Conservation (phyloP, 2,797 vertebrate species). For the Pristis pectinata region DNA sequence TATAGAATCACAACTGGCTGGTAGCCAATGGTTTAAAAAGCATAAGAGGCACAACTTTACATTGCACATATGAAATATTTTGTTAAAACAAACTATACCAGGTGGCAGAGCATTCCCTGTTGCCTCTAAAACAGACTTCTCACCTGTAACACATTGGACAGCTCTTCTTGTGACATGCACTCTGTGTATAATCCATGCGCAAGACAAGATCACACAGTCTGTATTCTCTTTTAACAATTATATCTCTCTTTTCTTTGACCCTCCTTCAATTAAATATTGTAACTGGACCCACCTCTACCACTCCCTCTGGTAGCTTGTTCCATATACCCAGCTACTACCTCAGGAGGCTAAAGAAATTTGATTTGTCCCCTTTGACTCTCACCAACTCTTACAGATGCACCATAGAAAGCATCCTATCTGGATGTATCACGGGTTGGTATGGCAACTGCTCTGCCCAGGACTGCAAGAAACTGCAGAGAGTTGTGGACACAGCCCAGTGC, state of each 20-base stretch:
- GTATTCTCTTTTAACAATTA: not conserved
- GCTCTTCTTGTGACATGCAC: not conserved
- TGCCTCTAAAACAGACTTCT: not conserved
- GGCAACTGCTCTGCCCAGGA: too few relatives aligned
- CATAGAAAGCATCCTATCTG: too few relatives aligned
- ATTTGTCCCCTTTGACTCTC: too few relatives aligned
- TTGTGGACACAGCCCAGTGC: too few relatives aligned
- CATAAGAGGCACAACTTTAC: not conserved
- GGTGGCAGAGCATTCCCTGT: not conserved
- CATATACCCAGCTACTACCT: too few relatives aligned
- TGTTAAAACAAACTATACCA: not conserved
- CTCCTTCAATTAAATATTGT: too few relatives aligned
- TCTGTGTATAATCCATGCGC: not conserved
- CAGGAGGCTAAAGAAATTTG: too few relatives aligned
- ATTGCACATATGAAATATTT: not conserved
- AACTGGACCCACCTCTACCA: too few relatives aligned
- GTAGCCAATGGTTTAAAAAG: not conserved
- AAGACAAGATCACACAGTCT: not conserved
- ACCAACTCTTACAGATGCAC: too few relatives aligned
- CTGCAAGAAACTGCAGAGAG: too few relatives aligned
- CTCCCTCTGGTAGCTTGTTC: too few relatives aligned
- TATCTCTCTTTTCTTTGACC: not conserved
- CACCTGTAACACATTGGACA: not conserved
- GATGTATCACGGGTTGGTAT: too few relatives aligned
- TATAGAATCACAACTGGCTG: conserved; percentile 16